phyloP scores from a whole-genome alignment of 2,113 vertebrate genomes.

The Cairina moschata region DNA sequence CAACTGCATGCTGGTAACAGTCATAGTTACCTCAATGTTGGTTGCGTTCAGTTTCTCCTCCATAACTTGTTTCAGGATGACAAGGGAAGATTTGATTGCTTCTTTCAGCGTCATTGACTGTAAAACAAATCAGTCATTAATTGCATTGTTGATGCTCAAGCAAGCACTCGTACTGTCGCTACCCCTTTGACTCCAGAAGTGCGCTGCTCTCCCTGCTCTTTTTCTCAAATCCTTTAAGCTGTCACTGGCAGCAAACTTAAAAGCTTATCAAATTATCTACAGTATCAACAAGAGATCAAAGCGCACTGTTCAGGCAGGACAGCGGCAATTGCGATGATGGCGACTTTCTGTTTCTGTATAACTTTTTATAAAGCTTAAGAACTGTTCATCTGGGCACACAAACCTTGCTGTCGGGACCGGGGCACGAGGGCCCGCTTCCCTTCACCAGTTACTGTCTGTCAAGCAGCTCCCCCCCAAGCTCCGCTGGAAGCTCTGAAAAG shows the following conservation, averaged over 20 bases:
- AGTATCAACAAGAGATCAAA: not conserved
- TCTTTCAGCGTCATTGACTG: constrained; percentile 99
- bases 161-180: fast-evolving
- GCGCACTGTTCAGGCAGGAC: fast-evolving
- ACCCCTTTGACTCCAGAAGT: not conserved
- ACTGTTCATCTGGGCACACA: not conserved
- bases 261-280: not conserved
- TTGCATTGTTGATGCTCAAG: fast-evolving
- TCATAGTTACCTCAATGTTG: constrained; percentile 91
- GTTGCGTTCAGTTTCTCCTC: constrained; percentile 99
- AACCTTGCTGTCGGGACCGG: fast-evolving
- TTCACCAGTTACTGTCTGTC: not conserved
- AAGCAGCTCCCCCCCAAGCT: not conserved
- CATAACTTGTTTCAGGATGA: constrained; percentile 99
- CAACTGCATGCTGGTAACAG: fast-evolving
- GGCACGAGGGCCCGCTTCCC: fast-evolving
- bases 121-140: not conserved
- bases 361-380: not conserved
- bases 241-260: not conserved
- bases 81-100: constrained; percentile 97
- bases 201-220: not conserved
- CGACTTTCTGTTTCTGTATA: not conserved
- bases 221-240: not conserved
- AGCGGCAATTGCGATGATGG: not conserved
- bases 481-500: not conserved